Evolutionary conservation across 2,113 vertebrate species (phyloP).

Genomic region (Coptodon rendalli): DNA sequence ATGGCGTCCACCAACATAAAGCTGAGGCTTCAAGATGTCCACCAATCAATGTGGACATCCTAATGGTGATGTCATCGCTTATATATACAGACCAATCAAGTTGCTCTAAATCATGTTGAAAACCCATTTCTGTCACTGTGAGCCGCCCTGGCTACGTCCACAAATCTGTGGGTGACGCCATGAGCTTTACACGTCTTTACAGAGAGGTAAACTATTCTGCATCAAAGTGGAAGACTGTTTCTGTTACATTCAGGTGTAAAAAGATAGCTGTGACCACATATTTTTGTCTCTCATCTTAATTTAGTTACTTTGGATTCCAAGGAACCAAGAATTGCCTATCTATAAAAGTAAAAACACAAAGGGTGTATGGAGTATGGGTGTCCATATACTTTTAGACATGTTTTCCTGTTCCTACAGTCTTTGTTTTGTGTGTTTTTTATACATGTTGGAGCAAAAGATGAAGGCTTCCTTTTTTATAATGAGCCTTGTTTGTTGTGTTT

Average conservation of each 20-base stretch:
- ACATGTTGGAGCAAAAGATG: not conserved
- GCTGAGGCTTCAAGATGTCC: not conserved
- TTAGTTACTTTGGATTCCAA: not conserved
- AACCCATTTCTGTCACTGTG: not conserved
- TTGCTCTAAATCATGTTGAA: not conserved
- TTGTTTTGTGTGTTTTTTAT: not conserved
- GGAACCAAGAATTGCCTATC: not conserved
- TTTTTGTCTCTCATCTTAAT: not conserved
- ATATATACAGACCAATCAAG: not conserved
- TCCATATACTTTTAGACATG: not conserved
- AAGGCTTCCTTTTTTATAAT: not conserved
- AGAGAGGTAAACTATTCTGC: not conserved
- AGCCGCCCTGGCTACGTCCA: not conserved
- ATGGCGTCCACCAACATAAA: not conserved
- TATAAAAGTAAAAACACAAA: not conserved
- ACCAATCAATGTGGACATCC: not conserved
- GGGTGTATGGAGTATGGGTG: not conserved
- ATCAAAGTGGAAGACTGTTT: not conserved
- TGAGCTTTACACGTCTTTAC: not conserved
- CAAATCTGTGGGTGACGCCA: not conserved
- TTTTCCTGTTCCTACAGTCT: not conserved
- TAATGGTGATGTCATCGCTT: not conserved
- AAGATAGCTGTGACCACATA: not conserved
- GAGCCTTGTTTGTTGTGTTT: not conserved
- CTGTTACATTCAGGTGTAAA: not conserved